Evolutionary conservation across 2,888 invertebrate species (phyloP).

Genomic region (Drosophila lutescens): DNA sequence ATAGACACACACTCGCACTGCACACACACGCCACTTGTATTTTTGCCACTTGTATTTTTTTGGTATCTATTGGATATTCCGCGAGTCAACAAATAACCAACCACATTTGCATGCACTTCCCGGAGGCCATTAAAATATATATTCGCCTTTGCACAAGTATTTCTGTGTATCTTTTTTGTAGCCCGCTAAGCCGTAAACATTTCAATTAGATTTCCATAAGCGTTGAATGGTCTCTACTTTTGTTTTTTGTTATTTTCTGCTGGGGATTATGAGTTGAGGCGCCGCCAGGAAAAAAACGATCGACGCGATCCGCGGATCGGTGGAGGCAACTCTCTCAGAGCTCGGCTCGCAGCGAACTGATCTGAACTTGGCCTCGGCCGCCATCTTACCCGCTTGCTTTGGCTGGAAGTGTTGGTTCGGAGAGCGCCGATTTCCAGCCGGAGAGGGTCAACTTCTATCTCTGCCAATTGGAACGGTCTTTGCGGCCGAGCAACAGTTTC

Average conservation of each 20-base stretch:
- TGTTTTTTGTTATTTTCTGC: constrained; percentile 23
- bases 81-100: constrained; percentile 60
- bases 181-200: constrained; percentile 61
- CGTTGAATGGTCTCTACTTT: constrained; percentile 15
- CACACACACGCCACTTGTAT: constrained; percentile 32
- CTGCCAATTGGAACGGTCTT: constrained; percentile 56
- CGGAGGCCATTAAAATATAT: constrained; percentile 52
- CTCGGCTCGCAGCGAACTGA: constrained; percentile 80
- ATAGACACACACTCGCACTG: constrained; percentile 25
- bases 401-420: constrained; percentile 37
- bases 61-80: constrained; percentile 56
- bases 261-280: constrained; percentile 48
- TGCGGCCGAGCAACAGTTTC: constrained; percentile 43
- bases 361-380: constrained; percentile 82
- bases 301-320: constrained; percentile 52
- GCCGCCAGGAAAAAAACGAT: constrained; percentile 72
- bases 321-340: constrained; percentile 80
- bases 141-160: constrained; percentile 21
- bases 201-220: constrained; percentile 61
- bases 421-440: constrained; percentile 23
- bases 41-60: constrained; percentile 24
- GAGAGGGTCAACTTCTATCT: background rate
- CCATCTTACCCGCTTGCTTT: constrained; percentile 81
- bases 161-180: background rate
- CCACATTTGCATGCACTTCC: constrained; percentile 72